Percentiles rank a stretch among this genome's conserved stretches.
These are phyloP conservation scores for Nerophis lumbriciformis DNA, from an alignment of 2,113 vertebrate species.

Conservation along the genomic window DNA sequence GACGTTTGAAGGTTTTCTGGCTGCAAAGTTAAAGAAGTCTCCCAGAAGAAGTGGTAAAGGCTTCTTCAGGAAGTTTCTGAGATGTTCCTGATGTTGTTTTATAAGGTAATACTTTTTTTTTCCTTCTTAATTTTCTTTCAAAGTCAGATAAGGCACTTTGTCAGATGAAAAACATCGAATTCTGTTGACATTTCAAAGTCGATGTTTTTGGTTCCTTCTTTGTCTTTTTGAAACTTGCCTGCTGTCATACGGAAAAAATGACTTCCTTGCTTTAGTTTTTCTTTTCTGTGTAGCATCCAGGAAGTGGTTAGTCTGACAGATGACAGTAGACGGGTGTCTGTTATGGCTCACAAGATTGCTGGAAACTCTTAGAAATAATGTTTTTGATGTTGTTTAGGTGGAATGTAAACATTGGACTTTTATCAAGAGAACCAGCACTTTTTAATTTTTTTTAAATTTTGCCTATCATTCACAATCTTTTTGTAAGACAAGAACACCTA, in stretches of 20 bases:
- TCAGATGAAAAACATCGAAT: no score
- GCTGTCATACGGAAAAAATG: not conserved
- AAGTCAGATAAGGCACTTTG: no score
- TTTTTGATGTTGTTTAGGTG: constrained; percentile 6
- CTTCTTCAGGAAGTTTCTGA: no score
- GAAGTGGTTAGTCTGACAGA: constrained; percentile 53
- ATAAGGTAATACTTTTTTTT: no score
- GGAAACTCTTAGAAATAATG: constrained; percentile 27
- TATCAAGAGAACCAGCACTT: no score
- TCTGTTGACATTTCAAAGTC: not conserved
- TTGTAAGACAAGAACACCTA: no score
- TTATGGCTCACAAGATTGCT: constrained; percentile 23
- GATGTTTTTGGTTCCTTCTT: not conserved
- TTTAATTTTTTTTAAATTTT: no score
- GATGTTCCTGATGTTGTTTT: no score
- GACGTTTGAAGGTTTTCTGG: constrained; percentile 2
- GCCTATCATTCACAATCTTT: no score
- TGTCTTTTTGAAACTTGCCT: not conserved
- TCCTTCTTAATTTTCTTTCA: no score
- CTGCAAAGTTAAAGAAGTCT: constrained; percentile 5
- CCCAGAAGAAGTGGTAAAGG: constrained; percentile 14
- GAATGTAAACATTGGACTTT: not conserved
- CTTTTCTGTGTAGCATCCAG: constrained; percentile 25
- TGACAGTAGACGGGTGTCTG: constrained; percentile 14
- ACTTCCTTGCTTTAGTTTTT: constrained; percentile 13